Base-by-base conservation (phyloP, 2,113 vertebrate genomes). In the Hyperopisus bebe region DNA sequence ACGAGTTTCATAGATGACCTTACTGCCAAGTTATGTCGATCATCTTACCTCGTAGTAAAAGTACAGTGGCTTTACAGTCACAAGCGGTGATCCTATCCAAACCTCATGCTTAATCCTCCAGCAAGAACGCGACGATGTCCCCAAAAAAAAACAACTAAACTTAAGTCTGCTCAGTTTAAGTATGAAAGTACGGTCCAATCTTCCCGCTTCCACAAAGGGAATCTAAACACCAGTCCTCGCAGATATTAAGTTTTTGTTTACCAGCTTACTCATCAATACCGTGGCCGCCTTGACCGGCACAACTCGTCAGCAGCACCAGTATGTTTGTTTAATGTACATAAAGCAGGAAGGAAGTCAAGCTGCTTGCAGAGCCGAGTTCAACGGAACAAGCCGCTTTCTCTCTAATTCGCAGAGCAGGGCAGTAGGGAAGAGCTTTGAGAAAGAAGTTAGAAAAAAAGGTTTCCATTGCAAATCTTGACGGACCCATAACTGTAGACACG, bases 311-410 rank as follows among this genome's bases (percentile, higher is more conserved):
- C 88, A 87, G 55, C 53, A 27, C 82, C 82, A 87, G 89, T 91
- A 53, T 90, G 90, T 90, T 93, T 93, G 91, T 91, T 91, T 92
- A 91, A 90, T 90, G 91, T 90, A 91, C 91, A 91, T 91, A 93
- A 92, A 90, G 90, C 93, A 94, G 93, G 93, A 94, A 94, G 93
- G 92, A 93, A 92, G 92, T 93, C 47, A 62, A 89, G 88, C 91
- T 91, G 92, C 91, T 89, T 92, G 92, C 84, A 89, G 89, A 84
- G 47, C 88, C 91, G 89, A 91, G 91, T 62, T 89, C 82, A 92
- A 91, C 92, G 90, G 90, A 91, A 91, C 91, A 91, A 90, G 89
- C 89, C 47, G 90, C 87, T 90, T 91, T 90, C 89, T 88, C 88
- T 87, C 70, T 74, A 35, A 88, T 85, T 90, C 89, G 58, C 5